These are phyloP conservation scores for Apogon talboti DNA, from an alignment of 2,797 vertebrate species.

Conservation along the genomic window DNA sequence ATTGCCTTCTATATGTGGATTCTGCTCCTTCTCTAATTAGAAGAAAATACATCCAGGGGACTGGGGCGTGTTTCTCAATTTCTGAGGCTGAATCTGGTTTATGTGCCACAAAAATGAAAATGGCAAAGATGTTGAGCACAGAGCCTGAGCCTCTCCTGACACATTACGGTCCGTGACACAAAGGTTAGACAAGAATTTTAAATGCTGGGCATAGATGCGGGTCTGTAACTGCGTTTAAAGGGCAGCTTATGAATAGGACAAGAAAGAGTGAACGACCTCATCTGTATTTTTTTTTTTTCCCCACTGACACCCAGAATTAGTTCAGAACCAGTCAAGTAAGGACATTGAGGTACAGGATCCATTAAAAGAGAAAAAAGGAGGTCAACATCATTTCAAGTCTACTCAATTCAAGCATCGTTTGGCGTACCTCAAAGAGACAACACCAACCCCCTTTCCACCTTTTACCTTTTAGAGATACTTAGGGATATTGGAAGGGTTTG, in stretches of 20 bases:
- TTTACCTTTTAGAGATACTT: constrained; percentile 35
- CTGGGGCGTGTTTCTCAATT: neutral
- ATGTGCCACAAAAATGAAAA: constrained; percentile 26
- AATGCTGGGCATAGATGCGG: constrained; percentile 51
- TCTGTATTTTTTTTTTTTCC: constrained; percentile 38
- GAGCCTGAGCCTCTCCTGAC: constrained; percentile 25
- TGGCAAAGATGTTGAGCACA: constrained; percentile 19
- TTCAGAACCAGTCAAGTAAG: constrained; percentile 44
- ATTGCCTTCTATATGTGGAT: constrained; percentile 14
- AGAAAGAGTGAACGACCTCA: constrained; percentile 56
- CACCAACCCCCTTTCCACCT: constrained; percentile 8
- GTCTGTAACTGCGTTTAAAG: constrained; percentile 57
- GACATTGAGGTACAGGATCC: constrained; percentile 33
- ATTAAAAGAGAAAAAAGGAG: constrained; percentile 44
- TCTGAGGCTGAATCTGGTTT: constrained; percentile 1
- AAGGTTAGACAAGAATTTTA: constrained; percentile 60
- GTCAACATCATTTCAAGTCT: constrained; percentile 40
- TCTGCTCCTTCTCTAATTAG: constrained; percentile 13
- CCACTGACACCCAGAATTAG: constrained; percentile 41
- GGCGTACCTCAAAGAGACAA: constrained; percentile 36
- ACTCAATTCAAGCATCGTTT: constrained; percentile 30
- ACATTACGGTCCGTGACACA: constrained; percentile 41
- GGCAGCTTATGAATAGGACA: constrained; percentile 66
- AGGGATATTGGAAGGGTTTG: neutral
- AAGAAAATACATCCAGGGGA: constrained; percentile 16